Base-by-base conservation (phyloP, 2,113 vertebrate genomes). In the Sinosuthora webbiana region DNA sequence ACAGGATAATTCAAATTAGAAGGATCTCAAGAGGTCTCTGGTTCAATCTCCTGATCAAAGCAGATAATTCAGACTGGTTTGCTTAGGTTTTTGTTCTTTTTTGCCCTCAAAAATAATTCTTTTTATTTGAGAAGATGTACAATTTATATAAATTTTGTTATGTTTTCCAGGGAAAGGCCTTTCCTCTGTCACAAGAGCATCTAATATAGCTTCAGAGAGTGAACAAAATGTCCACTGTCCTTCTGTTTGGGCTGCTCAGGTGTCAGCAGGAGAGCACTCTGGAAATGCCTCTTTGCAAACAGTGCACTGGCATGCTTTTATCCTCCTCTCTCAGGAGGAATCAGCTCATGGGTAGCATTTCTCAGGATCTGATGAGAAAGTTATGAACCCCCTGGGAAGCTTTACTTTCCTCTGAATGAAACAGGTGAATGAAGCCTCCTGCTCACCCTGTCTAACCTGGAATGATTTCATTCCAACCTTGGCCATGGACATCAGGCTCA, bases 281-380 rank as follows among this genome's bases (percentile, higher is more conserved):
- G 41, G 31, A 81, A 74, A 62, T 10, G 42, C 18, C 28, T 49
- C 50, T 2, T 0, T 44, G 41, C 45, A 74, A 73, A 68, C 45
- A 39, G 39, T 0, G 0, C 35, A 12, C 39, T 14, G 44, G 35
- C 39, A 89, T 15, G 7, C 22, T 63, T 64, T 24, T 4, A 39
- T 24, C 33, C 27, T 74, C 14, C 8, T 27, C 76, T 39, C 3
- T 33, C 2, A 8, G 44, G 28, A 87, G 13, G 44, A 47, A 76
- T 31, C 62, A 31, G 13, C 56, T 69, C 31, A 57, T 13, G 18
- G 65, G 11, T 27, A 45, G 23, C 11, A 0, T 76, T 83, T 37
- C 47, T 73, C 8, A 21, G 8, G 20, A 44, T n/a, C 62, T 16
- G 2, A 70, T 81, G 35, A 62, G 35, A 83, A 25, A 80, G 16